phyloP scores from a whole-genome alignment of 2,888 invertebrate species.

The Nomada ruficornis region DNA sequence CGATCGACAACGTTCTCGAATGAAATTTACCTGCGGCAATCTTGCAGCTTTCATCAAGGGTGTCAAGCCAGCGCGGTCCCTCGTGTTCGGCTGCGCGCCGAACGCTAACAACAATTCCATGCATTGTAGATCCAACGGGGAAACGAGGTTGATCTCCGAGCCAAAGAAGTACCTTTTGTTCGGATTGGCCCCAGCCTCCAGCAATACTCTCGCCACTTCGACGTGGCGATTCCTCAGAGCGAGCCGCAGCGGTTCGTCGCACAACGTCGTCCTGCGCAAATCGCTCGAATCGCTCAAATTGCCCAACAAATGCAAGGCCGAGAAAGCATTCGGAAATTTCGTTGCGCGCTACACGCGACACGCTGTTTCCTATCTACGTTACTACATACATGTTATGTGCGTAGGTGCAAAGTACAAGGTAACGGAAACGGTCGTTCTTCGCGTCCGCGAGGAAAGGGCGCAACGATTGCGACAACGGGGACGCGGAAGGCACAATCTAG shows the following conservation, averaged over 20 bases:
- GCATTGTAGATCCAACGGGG: conserved; percentile 90
- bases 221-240: conserved; percentile 95
- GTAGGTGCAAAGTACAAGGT: too few species aligned
- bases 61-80: conserved; percentile 94
- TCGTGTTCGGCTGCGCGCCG: conserved; percentile 94
- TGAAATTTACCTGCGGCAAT: conserved; percentile 87
- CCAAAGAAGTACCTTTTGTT: conserved; percentile 97
- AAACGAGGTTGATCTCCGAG: conserved; percentile 94
- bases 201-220: conserved; percentile 89
- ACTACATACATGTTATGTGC: too few species aligned
- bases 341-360: too few species aligned
- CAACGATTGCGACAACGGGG: too few species aligned
- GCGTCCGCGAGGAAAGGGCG: neutral
- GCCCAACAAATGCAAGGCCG: too few species aligned
- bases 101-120: conserved; percentile 92
- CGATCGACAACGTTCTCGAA: neutral
- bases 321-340: too few species aligned
- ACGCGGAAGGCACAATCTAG: neutral
- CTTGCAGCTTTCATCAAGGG: conserved; percentile 96
- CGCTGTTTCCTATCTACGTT: too few species aligned
- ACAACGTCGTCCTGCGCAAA: conserved; percentile 87
- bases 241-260: conserved; percentile 95
- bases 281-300: neutral
- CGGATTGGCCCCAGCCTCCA: conserved; percentile 94
- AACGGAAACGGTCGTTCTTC: too few species aligned